These are phyloP conservation scores for Microplitis deprimator DNA, from an alignment of 2,888 invertebrate genomes.

Conservation along the genomic window DNA sequence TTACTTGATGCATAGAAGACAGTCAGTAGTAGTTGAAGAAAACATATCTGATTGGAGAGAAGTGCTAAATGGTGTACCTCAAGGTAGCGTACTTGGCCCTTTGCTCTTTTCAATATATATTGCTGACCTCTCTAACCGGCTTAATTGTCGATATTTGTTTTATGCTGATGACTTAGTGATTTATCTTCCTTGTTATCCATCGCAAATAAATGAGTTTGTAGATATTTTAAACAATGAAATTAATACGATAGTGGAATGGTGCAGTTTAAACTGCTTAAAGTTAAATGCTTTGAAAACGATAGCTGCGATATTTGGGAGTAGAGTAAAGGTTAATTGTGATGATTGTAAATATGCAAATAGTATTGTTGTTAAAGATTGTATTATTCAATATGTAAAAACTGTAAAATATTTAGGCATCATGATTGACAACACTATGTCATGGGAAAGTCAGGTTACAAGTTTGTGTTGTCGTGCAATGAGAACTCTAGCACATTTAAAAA, in stretches of 20 bases:
- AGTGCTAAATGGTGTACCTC: background rate
- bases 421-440: background rate
- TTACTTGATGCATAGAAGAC: slow-evolving; percentile 16
- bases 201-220: background rate
- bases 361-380: background rate
- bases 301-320: slow-evolving; percentile 10
- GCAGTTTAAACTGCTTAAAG: background rate
- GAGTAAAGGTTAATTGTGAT: background rate
- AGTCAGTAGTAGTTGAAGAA: slow-evolving; percentile 11
- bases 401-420: slow-evolving; percentile 9
- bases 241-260: background rate
- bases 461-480: too few relatives aligned
- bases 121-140: too few relatives aligned
- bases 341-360: too few relatives aligned
- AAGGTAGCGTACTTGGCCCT: background rate
- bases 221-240: background rate
- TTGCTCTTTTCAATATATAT: too few relatives aligned
- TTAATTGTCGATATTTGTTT: too few relatives aligned
- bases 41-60: background rate
- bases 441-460: too few relatives aligned
- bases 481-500: too few relatives aligned
- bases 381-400: background rate
- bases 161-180: too few relatives aligned
- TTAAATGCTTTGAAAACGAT: slow-evolving; percentile 22
- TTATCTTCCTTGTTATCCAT: too few relatives aligned